Percentiles rank a stretch among this genome's conserved stretches.
These are phyloP conservation scores for Propsilocerus akamusi DNA, from an alignment of 1,140 invertebrate species.

Conservation along the genomic window DNA sequence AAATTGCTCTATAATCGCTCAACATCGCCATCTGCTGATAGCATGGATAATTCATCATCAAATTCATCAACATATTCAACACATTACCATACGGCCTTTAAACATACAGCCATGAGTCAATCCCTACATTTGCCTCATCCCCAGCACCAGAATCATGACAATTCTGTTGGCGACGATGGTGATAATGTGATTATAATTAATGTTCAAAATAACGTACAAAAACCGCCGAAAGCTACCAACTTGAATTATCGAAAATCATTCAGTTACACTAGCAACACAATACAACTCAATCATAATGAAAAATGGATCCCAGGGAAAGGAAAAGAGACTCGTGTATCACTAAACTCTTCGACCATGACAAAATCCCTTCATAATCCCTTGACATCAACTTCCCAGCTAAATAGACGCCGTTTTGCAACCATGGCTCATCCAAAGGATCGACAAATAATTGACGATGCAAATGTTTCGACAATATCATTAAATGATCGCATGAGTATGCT, in stretches of 20 bases:
- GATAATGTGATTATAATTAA: background rate
- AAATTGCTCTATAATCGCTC: slow-evolving; percentile 3
- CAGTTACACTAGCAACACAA: slow-evolving; percentile 3
- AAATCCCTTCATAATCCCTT: slow-evolving; percentile 5
- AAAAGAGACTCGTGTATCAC: background rate
- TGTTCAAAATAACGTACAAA: background rate
- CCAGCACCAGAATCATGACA: too few relatives aligned
- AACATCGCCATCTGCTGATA: background rate
- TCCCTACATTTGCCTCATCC: background rate
- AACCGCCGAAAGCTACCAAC: background rate
- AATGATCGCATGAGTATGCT: background rate
- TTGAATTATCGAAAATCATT: slow-evolving; percentile 7
- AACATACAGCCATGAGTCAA: background rate
- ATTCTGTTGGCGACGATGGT: background rate
- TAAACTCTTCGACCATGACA: background rate
- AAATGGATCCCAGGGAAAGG: background rate
- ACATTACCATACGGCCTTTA: background rate
- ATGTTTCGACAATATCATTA: background rate
- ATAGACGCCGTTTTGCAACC: slow-evolving; percentile 21
- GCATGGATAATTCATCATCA: slow-evolving; percentile 1
- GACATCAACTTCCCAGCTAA: slow-evolving; percentile 12
- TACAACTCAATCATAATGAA: too few relatives aligned
- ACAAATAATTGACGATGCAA: background rate
- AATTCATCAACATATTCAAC: slow-evolving; percentile 1
- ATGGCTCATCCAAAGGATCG: slow-evolving; percentile 13